Conservation (phyloP, 2,797 vertebrate species). For the Cossypha polioptera region DNA sequence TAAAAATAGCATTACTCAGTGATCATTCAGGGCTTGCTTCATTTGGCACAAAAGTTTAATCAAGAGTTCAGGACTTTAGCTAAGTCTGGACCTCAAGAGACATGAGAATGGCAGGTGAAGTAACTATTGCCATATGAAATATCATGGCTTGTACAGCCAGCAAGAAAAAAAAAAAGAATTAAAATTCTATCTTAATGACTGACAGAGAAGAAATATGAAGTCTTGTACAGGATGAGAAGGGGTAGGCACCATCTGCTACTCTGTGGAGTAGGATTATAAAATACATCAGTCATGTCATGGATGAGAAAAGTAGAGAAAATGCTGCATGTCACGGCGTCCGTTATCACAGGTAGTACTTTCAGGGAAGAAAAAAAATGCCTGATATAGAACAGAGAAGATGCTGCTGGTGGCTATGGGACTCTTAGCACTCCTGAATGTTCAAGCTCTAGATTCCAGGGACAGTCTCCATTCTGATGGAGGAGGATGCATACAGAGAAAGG, state of each 20-base stretch:
- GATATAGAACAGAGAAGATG: background rate
- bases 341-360: background rate
- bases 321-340: background rate
- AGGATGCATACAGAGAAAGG: background rate
- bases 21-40: background rate
- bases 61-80: background rate
- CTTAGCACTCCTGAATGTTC: background rate
- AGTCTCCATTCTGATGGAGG: background rate
- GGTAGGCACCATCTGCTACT: conserved; percentile 44
- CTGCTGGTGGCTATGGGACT: background rate
- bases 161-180: background rate
- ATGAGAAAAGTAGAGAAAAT: conserved; percentile 26
- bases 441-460: background rate
- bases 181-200: conserved; percentile 16
- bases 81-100: background rate
- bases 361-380: background rate
- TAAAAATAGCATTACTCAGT: background rate
- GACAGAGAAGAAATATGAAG: conserved; percentile 54
- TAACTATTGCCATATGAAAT: background rate
- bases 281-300: conserved; percentile 31
- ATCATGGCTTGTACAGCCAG: background rate
- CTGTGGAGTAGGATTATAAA: conserved; percentile 36
- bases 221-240: conserved; percentile 34
- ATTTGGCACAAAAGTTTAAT: background rate
- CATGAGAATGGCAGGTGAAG: background rate